phyloP scores from a whole-genome alignment of 2,888 invertebrate species.

The Eupithecia subfuscata region DNA sequence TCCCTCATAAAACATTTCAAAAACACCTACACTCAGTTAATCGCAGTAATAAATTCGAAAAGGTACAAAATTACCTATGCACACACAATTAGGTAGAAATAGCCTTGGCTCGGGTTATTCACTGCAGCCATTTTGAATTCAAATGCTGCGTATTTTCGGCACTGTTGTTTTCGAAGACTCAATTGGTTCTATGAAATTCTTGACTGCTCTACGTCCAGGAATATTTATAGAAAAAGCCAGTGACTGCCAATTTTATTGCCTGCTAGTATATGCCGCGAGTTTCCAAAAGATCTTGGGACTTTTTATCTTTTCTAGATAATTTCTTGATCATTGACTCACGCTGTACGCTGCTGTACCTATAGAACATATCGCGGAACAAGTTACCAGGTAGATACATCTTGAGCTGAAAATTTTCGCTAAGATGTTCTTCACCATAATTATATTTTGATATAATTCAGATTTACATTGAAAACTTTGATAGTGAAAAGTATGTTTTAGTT shows the following conservation, averaged over 20 bases:
- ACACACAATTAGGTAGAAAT: slow-evolving; percentile 41
- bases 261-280: neutral
- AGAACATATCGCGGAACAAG: neutral
- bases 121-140: slow-evolving; percentile 37
- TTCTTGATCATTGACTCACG: neutral
- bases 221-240: neutral
- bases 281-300: neutral
- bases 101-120: slow-evolving; percentile 43
- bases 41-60: slow-evolving; percentile 29
- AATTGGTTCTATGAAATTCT: slow-evolving; percentile 13
- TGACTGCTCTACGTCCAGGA: neutral
- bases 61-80: slow-evolving; percentile 42
- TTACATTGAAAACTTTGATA: too few relatives aligned
- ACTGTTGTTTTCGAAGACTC: slow-evolving; percentile 21
- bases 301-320: neutral
- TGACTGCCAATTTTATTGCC: neutral
- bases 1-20: slow-evolving; percentile 15
- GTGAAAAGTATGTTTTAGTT: too few relatives aligned
- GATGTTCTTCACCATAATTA: neutral
- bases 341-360: neutral
- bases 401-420: neutral
- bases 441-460: too few relatives aligned
- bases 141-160: slow-evolving; percentile 30
- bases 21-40: slow-evolving; percentile 30
- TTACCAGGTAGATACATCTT: neutral